Evolutionary conservation across 2,888 invertebrate species (phyloP).

Genomic region (Dysmachus trigonus): DNA sequence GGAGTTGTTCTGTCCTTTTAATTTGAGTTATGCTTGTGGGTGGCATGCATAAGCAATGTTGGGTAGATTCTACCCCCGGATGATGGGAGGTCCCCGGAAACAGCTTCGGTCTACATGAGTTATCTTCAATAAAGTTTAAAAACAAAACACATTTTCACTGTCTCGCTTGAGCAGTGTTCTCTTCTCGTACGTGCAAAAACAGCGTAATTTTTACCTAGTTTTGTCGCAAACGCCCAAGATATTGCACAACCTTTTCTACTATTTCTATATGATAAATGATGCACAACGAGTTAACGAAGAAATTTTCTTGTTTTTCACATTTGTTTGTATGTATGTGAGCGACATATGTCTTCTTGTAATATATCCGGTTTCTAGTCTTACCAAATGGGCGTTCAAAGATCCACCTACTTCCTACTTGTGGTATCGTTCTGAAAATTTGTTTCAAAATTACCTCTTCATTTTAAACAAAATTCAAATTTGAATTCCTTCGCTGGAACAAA

Average conservation of each 20-base stretch:
- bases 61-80: not conserved
- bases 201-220: conserved; percentile 15
- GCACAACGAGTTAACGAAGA: conserved; percentile 38
- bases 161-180: not conserved
- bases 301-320: not conserved
- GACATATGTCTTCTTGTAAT: conserved; percentile 18
- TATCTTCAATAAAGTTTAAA: conserved; percentile 39
- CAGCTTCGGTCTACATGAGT: conserved; percentile 24
- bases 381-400: not conserved
- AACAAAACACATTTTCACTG: conserved; percentile 28
- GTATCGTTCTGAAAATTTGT: not conserved
- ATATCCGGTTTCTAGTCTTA: not conserved
- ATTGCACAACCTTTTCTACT: not conserved
- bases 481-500: not conserved
- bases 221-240: not conserved
- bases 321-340: conserved; percentile 36
- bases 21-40: conserved; percentile 41
- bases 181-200: conserved; percentile 26
- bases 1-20: conserved; percentile 35
- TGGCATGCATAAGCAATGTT: conserved; percentile 38
- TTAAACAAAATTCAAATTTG: not conserved
- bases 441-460: not conserved
- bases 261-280: conserved; percentile 17
- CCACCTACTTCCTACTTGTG: not conserved
- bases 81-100: not conserved